Evolutionary conservation across 2,113 vertebrate species (phyloP).

Genomic region (Lates calcarifer): DNA sequence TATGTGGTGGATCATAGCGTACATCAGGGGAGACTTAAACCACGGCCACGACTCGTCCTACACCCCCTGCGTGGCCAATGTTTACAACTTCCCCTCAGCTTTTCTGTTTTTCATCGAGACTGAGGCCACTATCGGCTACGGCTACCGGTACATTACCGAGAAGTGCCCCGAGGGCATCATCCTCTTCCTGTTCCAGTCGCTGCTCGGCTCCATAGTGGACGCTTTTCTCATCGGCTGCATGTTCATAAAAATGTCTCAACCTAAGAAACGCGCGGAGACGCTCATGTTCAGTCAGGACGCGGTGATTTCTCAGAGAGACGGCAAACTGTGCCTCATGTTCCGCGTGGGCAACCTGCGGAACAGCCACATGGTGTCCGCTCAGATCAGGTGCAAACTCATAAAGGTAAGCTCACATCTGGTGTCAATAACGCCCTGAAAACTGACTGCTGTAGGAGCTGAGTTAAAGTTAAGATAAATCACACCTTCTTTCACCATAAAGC

Average conservation of each 20-base stretch:
- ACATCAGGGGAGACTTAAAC: constrained; percentile 89
- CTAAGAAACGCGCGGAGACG: constrained; percentile 92
- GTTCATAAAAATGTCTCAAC: constrained; percentile 95
- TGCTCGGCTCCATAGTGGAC: constrained; percentile 92
- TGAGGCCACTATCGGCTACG: constrained; percentile 92
- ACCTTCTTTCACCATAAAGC: neutral
- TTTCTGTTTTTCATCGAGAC: constrained; percentile 95
- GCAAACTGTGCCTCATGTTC: constrained; percentile 93
- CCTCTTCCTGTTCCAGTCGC: constrained; percentile 92
- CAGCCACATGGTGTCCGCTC: constrained; percentile 95
- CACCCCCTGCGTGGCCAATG: constrained; percentile 90
- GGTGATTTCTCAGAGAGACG: constrained; percentile 90
- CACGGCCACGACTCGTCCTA: constrained; percentile 84
- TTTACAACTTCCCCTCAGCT: constrained; percentile 93
- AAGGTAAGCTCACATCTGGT: constrained; percentile 83
- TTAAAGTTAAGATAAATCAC: neutral
- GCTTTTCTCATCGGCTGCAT: constrained; percentile 94
- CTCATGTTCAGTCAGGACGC: constrained; percentile 91
- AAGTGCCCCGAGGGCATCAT: constrained; percentile 92
- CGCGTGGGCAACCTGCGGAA: constrained; percentile 92
- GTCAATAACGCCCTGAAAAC: neutral
- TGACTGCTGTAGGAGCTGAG: neutral
- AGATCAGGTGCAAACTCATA: constrained; percentile 93
- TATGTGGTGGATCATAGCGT: constrained; percentile 94
- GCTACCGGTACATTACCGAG: constrained; percentile 92